A percentile compares a stretch with the other conserved stretches of the same genome.
Conservation (phyloP, 2,888 invertebrate genomes). For the Napeogenes sylphis region DNA sequence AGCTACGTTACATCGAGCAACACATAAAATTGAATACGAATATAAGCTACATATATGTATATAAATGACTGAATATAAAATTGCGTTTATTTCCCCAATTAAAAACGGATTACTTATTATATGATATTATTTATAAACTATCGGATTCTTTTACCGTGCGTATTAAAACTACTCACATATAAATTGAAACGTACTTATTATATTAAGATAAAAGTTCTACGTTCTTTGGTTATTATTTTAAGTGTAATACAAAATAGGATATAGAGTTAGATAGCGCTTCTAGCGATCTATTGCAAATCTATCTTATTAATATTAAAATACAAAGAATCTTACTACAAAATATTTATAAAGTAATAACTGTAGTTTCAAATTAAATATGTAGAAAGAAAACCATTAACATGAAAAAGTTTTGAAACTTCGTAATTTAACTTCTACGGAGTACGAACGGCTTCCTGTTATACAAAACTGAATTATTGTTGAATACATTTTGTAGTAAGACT, state of each 20-base stretch:
- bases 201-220: slow-evolving; percentile 2
- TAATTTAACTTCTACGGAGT: no score
- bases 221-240: slow-evolving; percentile 11
- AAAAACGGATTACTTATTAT: background rate
- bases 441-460: no score
- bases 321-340: slow-evolving; percentile 12
- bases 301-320: slow-evolving; percentile 17
- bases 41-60: no score
- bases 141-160: slow-evolving; percentile 6
- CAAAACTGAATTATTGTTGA: background rate
- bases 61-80: background rate
- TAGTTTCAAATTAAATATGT: background rate
- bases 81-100: slow-evolving; percentile 2
- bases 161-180: slow-evolving; percentile 1
- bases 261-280: slow-evolving; percentile 25
- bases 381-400: no score
- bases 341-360: background rate
- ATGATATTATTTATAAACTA: background rate
- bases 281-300: slow-evolving; percentile 30
- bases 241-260: slow-evolving; percentile 11
- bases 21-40: no score
- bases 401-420: no score
- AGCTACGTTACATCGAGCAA: no score
- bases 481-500: slow-evolving; percentile 2
- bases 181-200: slow-evolving; percentile 5